Conservation (phyloP, 1,140 invertebrate species). For the Drosophila tropicalis region DNA sequence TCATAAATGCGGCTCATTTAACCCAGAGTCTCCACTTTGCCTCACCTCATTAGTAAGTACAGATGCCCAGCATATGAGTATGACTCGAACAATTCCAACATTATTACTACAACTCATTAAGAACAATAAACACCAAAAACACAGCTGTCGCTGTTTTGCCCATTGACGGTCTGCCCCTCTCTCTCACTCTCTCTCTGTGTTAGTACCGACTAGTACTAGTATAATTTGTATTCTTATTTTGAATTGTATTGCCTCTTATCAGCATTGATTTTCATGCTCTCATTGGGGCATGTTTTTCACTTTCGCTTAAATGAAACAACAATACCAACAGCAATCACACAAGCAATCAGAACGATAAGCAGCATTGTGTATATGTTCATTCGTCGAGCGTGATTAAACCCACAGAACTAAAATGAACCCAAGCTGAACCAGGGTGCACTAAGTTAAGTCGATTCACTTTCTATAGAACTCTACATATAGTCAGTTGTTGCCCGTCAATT, state of each 20-base stretch:
- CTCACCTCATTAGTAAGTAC: background rate
- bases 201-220: constrained; percentile 8
- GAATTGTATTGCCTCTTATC: constrained; percentile 21
- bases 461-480: constrained; percentile 21
- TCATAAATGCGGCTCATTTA: constrained; percentile 3
- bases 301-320: background rate
- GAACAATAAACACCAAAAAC: constrained; percentile 20
- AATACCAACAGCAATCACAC: background rate
- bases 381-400: constrained; percentile 58
- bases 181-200: constrained; percentile 16
- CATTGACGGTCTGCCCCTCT: too few species aligned
- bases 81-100: background rate
- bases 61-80: background rate
- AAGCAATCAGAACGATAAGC: constrained; percentile 60
- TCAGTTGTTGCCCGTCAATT: constrained; percentile 64
- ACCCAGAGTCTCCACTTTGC: background rate
- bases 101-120: constrained; percentile 29
- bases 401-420: constrained; percentile 49
- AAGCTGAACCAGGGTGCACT: constrained; percentile 50
- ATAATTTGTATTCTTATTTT: too few species aligned
- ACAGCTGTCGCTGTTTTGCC: constrained; percentile 30
- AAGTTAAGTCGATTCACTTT: constrained; percentile 16
- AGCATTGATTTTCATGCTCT: constrained; percentile 47
- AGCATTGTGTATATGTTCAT: constrained; percentile 8
- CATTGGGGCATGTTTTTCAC: constrained; percentile 52